These are phyloP conservation scores for Geophilus truncorum DNA, from an alignment of 2,888 invertebrate genomes.

Conservation along the genomic window DNA sequence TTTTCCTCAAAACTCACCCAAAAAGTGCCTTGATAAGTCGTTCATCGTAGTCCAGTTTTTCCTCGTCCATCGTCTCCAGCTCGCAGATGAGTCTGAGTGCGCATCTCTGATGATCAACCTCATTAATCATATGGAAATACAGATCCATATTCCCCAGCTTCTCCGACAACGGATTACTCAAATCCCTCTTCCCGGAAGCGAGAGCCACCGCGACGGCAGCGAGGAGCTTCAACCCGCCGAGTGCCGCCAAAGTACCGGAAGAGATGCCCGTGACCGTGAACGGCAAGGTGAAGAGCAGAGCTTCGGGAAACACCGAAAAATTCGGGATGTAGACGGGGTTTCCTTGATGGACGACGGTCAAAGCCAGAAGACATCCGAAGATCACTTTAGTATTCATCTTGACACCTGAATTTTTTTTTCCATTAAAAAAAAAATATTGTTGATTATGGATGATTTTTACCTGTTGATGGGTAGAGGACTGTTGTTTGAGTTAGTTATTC, in stretches of 20 bases:
- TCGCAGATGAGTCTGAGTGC: conserved; percentile 39
- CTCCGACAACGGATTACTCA: conserved; percentile 30
- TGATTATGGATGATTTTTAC: background rate
- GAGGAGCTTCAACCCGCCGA: conserved; percentile 38
- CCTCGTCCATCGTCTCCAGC: conserved; percentile 37
- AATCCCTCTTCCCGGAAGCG: conserved; percentile 37
- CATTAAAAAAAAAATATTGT: no score
- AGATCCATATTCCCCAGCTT: conserved; percentile 37
- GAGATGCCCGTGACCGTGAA: conserved; percentile 37
- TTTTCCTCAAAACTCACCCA: conserved; percentile 39
- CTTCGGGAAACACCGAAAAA: conserved; percentile 36
- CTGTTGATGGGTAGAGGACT: background rate
- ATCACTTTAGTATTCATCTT: conserved; percentile 27
- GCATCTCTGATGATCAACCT: conserved; percentile 38
- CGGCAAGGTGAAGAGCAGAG: conserved; percentile 37
- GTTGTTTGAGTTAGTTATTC: background rate
- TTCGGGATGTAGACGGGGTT: conserved; percentile 32
- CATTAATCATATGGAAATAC: conserved; percentile 39
- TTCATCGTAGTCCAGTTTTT: conserved; percentile 37
- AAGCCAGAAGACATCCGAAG: background rate
- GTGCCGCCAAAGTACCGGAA: conserved; percentile 38
- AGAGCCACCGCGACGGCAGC: conserved; percentile 37
- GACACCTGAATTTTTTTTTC: background rate
- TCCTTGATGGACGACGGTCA: background rate
- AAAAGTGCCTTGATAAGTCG: conserved; percentile 39